Evolutionary conservation across 35 echinoderm and acorn worm genomes (phyloP), one percentile per base, ranked within the genome.

Genomic region (Amphiura filiformis): DNA sequence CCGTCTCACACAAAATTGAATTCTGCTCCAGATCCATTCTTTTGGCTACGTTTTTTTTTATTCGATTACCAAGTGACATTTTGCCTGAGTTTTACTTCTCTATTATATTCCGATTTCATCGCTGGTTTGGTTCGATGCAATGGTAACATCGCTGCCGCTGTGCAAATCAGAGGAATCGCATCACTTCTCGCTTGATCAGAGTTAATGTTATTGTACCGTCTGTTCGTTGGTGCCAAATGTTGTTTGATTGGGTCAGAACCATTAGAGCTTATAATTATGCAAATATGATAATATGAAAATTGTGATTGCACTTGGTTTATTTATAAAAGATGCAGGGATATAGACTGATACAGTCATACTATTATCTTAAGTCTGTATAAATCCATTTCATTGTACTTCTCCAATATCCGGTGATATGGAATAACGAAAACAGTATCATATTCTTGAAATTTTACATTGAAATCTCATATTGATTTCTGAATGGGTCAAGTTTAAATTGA

Each of bases 201-300:
- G 4, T 47, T 47, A n/a, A n/a, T 47, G 41, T 47, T 47, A 47
- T 47, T 47, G 41, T 47, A 47, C 41, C 41, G 41, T 47, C 41
- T 4, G 5, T 47, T 47, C 5, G 41, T 47, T 70, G 61, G 61
- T 23, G 61, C 61, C 61, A 70, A 52, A 70, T 70, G 4, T 18
- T 70, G 61, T 70, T 70, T 70, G 61, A 70, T 70, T 70, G 7
- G 28, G 9, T 23, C 28, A n/a, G 15, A 2, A n/a, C 61, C 11
- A 70, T 70, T 70, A 15, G 61, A 70, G 61, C 4, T 30, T 5
- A 70, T 70, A 70, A 70, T 70, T 70, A 70, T 70, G 61, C 28
- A 70, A 70, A 70, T 70, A 47, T 47, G n/a, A n/a, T 47, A 47
- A 47, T 47, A 70, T 70, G 61, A 70, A 70, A 70, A 70, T 70